Evolutionary conservation across 2,888 invertebrate genomes (phyloP), one percentile per base, ranked within the genome.

Genomic region (Cosmorhoe ocellata): DNA sequence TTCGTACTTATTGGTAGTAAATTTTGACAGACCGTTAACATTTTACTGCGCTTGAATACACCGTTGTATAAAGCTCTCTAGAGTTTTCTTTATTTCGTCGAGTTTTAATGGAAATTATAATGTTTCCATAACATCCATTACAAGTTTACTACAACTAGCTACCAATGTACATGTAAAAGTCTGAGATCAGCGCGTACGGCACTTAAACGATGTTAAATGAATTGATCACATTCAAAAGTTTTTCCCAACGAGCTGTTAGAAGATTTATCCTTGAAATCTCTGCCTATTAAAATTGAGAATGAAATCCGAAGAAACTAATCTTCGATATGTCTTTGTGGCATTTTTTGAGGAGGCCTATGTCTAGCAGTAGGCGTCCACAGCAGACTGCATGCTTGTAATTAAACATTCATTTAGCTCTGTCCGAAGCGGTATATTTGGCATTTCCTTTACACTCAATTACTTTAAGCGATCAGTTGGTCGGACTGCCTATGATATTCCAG

Each of bases 401-500:
- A 46, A 18, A 39, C 58, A 52, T 58, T 51, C 52, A 43, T 48
- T 57, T 50, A 47, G 51, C 52, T 48, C 39, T 51, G 57, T 51
- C 54, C 50, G 46, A 40, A 45, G n/a, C n/a, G n/a, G n/a, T 30
- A 22, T 36, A 43, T 50, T 60, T 41, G 54, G 49, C 42, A 59
- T 61, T 63, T 66, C 69, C 69, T 72, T 78, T 78, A 74, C 66
- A 57, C 67, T 61, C 62, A 64, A 71, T 69, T 67, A 74, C 73
- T 70, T 76, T 75, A 71, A 66, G 72, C 70, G 73, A 81, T 81
- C 77, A 79, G 80, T 81, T 77, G 70, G 60, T 65, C 69, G 71
- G 67, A 76, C 74, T 81, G 79, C 74, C 71, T 72, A 76, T 73
- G 76, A 77, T 79, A 79, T 74, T 72, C 68, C 67, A 77, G 79